Conservation (phyloP, 92 coral and sea anemone genomes). For the Bergia puertoricense region DNA sequence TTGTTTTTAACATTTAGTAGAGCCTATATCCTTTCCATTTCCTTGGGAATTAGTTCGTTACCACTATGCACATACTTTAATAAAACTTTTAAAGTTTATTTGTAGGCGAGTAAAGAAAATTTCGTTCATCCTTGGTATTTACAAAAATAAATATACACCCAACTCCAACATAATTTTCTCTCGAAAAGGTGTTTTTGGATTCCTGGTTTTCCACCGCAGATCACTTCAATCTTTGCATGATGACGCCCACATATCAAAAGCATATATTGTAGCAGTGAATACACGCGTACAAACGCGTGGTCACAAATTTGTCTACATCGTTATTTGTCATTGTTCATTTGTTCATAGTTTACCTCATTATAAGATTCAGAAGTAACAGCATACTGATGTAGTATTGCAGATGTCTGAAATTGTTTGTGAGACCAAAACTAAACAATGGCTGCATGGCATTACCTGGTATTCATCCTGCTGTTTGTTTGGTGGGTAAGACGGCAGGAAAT, state of each 20-base stretch:
- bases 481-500: not conserved
- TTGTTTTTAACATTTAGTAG: not conserved
- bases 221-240: not conserved
- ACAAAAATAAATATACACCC: not conserved
- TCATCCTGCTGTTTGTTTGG: not conserved
- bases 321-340: no score
- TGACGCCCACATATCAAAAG: not conserved
- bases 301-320: no score
- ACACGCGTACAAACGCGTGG: not conserved
- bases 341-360: no score
- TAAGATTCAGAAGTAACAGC: no score
- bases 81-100: no score
- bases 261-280: not conserved
- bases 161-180: not conserved
- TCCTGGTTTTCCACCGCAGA: not conserved
- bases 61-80: not conserved
- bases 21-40: not conserved
- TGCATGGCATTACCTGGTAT: not conserved
- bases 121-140: slow-evolving; percentile 2
- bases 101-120: not conserved
- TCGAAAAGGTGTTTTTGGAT: not conserved
- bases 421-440: not conserved
- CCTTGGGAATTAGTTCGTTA: not conserved
- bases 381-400: no score
- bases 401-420: not conserved